phyloP scores from a whole-genome alignment of 2,888 invertebrate genomes.

The Drosophila peninsularis region DNA sequence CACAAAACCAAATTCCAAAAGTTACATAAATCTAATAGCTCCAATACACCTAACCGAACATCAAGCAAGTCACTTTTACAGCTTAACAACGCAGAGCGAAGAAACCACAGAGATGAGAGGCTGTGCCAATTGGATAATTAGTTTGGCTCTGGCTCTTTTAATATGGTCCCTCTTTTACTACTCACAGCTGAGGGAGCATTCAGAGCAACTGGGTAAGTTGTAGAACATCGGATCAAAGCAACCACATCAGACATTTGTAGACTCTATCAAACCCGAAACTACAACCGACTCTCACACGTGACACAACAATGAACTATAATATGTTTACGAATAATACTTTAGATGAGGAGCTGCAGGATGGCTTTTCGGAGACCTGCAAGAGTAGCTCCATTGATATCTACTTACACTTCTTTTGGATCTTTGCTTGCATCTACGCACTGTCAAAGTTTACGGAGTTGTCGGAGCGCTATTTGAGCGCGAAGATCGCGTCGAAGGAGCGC shows the following conservation, averaged over 20 bases:
- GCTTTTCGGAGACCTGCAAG: conserved; percentile 8
- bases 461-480: conserved; percentile 64
- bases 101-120: conserved; percentile 11
- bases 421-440: conserved; percentile 70
- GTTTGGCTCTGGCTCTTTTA: conserved; percentile 27
- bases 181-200: conserved; percentile 2
- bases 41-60: neutral
- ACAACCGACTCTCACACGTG: neutral
- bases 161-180: conserved; percentile 38
- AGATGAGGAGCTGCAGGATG: conserved; percentile 24
- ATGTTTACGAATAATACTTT: conserved; percentile 35
- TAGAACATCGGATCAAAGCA: conserved; percentile 18
- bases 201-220: conserved; percentile 29
- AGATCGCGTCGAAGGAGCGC: conserved; percentile 27
- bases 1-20: conserved; percentile 7
- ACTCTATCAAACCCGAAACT: neutral
- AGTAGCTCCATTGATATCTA: conserved; percentile 55
- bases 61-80: neutral
- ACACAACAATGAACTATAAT: conserved; percentile 14
- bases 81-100: too few species aligned
- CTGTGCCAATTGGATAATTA: conserved; percentile 17
- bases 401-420: conserved; percentile 71
- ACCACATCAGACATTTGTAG: neutral
- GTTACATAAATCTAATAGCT: neutral
- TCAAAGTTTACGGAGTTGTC: conserved; percentile 65